Percentiles rank a stretch among this genome's conserved stretches.
Evolutionary conservation across 1,140 invertebrate genomes (phyloP).

Genomic region (Musca vetustissima): DNA sequence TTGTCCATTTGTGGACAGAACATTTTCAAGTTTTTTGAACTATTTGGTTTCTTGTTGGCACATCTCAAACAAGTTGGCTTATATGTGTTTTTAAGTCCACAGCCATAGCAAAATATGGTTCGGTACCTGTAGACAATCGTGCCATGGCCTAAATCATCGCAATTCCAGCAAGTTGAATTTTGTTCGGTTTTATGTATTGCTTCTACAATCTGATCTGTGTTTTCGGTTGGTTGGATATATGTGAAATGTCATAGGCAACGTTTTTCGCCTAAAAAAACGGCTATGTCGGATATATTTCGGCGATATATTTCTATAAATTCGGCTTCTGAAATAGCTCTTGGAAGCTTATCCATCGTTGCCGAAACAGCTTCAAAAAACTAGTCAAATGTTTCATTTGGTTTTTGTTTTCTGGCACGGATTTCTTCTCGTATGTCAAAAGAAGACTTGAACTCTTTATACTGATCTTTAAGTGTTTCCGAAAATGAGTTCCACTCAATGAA

Average conservation of each 20-base stretch:
- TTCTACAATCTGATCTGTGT: too few species aligned
- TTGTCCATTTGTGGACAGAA: neutral
- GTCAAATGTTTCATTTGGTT: constrained; percentile 14
- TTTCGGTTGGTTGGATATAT: too few species aligned
- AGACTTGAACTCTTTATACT: neutral
- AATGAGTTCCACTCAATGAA: neutral
- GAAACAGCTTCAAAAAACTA: constrained; percentile 12
- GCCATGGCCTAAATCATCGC: neutral
- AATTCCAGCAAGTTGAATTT: neutral
- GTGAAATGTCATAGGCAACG: too few species aligned
- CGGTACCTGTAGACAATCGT: neutral
- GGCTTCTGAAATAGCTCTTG: constrained; percentile 1
- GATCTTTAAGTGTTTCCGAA: neutral
- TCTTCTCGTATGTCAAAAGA: neutral
- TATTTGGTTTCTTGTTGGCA: neutral
- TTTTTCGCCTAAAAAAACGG: too few species aligned
- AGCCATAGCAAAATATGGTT: neutral
- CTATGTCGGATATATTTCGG: too few species aligned
- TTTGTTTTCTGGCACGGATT: neutral
- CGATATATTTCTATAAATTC: neutral
- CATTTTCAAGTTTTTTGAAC: neutral
- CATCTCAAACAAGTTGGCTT: neutral
- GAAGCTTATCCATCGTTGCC: neutral
- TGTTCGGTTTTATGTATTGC: too few species aligned
- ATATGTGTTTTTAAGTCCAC: neutral